Base-by-base conservation (phyloP, 2,797 vertebrate genomes). In the Enteromius treurensis region DNA sequence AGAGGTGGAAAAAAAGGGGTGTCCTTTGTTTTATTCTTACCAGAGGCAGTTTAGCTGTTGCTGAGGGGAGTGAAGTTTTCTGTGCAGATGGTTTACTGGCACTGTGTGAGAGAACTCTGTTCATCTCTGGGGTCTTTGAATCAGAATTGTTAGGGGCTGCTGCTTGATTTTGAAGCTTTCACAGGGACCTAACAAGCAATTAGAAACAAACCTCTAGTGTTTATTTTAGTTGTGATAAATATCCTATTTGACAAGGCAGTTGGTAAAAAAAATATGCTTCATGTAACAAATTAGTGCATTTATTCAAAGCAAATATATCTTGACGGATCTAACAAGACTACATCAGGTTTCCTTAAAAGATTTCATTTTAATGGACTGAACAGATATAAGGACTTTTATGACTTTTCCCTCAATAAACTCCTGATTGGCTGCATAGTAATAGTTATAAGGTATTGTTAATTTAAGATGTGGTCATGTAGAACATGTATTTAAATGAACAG, bases 1-100 rank as follows among this genome's bases (percentile, higher is more conserved):
- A 32, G 29, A 32, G 29, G 29, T 32, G 29, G n/a, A n/a, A 32
- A 32, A 32, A 32, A 32, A 32, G 29, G 29, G 29, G 29, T 32
- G 29, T 14, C 60, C 6, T 64, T 32, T 64, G 29, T 32, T 77
- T 51, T 74, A 21, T 75, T 64, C 23, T 29, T 17, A 32, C 45
- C 40, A 77, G 23, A 62, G 15, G 75, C 73, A 40, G n/a, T 58
- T 76, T 40, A 13, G 13, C 55, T 77, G 34, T 14, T 42, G 17
- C 2, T 79, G 77, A 34, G 77, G 77, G 29, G n/a, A 62, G 8
- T 15, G 26, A 65, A 53, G 77, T 79, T 51, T 67, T 64, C 42
- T 37, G 45, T 37, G 29, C 77, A 68, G 45, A 79, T 51, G 62
- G 29, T 53, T n/a, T 53, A 34, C 47, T 53, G 32, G 11, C 47